Conservation (phyloP, 2,113 vertebrate species). For the Budorcas taxicolor region DNA sequence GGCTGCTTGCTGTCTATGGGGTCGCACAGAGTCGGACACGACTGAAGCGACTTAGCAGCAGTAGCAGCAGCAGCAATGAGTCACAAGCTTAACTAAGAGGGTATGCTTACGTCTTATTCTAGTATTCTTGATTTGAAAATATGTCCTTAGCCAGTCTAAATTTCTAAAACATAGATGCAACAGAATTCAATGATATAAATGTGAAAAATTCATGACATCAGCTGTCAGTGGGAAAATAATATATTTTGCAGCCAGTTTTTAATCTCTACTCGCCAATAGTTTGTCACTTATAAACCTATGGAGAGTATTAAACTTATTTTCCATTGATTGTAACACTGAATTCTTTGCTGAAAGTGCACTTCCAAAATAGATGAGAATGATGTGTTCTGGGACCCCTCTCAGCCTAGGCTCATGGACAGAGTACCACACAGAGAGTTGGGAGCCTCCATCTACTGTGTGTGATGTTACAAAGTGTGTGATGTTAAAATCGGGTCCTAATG, state of each 20-base stretch:
- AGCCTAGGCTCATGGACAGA: not conserved
- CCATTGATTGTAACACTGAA: not conserved
- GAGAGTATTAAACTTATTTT: not conserved
- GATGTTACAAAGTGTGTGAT: not conserved
- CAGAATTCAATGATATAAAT: not conserved
- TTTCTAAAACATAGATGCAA: not conserved
- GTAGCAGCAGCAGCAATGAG: not conserved
- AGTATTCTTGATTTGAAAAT: not conserved
- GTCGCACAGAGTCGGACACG: too few species aligned
- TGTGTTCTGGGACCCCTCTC: not conserved
- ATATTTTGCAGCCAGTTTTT: not conserved
- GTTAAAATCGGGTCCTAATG: not conserved
- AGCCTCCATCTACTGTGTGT: not conserved
- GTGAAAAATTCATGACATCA: not conserved
- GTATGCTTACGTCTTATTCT: not conserved
- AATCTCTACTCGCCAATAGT: not conserved
- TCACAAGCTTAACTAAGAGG: not conserved
- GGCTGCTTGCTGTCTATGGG: too few species aligned
- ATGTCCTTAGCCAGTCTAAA: not conserved
- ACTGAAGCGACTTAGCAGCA: too few species aligned
- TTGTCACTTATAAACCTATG: not conserved
- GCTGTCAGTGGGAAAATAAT: not conserved
- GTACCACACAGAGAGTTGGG: accelerated
- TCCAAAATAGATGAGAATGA: not conserved
- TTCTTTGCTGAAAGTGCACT: not conserved